These are phyloP conservation scores for Nansenia antarctica DNA, from an alignment of 2,113 vertebrate genomes.

Conservation along the genomic window DNA sequence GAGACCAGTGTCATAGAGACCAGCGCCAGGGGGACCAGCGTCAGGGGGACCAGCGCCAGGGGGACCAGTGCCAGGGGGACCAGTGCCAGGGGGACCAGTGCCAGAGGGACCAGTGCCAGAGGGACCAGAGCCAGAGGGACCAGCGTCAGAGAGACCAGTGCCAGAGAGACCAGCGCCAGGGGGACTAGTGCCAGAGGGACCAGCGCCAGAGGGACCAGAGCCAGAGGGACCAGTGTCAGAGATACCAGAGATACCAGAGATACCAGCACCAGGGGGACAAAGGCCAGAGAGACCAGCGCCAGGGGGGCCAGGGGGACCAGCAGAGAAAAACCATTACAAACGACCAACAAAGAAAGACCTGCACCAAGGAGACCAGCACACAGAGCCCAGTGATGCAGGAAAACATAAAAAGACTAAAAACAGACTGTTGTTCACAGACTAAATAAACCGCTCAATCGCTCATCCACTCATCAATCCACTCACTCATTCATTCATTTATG, in stretches of 20 bases:
- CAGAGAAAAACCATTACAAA: too few species aligned
- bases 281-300: background rate
- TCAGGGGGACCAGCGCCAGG: background rate
- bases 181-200: background rate
- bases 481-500: too few species aligned
- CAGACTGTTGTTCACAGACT: too few species aligned
- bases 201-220: background rate
- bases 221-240: background rate
- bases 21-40: background rate
- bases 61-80: slow-evolving; percentile 2
- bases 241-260: slow-evolving; percentile 3
- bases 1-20: slow-evolving; percentile 14
- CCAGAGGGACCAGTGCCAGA: too few species aligned
- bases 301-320: background rate
- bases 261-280: background rate
- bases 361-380: background rate
- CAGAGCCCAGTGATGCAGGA: background rate
- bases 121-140: too few species aligned
- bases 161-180: slow-evolving; percentile 9
- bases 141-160: background rate
- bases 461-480: too few species aligned
- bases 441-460: too few species aligned
- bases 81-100: background rate
- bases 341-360: slow-evolving; percentile 8
- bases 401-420: too few species aligned